Percentiles rank a stretch among this genome's conserved stretches.
Conservation (phyloP, 2,888 invertebrate genomes). For the Miltochrista miniata region DNA sequence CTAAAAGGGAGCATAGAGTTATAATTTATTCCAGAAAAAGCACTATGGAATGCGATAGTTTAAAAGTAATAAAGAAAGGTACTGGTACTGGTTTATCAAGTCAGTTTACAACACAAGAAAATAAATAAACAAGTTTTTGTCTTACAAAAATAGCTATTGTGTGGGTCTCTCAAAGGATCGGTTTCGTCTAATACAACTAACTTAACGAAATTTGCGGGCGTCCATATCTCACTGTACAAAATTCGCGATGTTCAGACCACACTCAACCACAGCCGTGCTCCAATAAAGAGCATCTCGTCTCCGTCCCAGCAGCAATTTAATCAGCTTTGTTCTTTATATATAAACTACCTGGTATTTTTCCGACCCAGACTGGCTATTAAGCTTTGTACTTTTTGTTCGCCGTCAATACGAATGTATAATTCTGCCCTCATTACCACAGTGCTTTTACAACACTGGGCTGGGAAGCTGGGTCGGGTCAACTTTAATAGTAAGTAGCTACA, state of each 20-base stretch:
- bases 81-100: too few relatives aligned
- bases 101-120: too few relatives aligned
- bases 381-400: conserved; percentile 37
- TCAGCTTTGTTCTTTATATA: conserved; percentile 67
- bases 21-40: too few relatives aligned
- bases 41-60: too few relatives aligned
- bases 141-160: too few relatives aligned
- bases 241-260: conserved; percentile 35
- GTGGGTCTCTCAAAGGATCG: conserved; percentile 12
- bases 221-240: conserved; percentile 30
- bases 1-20: too few relatives aligned
- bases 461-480: not conserved
- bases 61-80: too few relatives aligned
- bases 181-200: conserved; percentile 30
- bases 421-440: conserved; percentile 31
- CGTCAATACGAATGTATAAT: conserved; percentile 34
- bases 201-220: conserved; percentile 32
- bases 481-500: too few relatives aligned
- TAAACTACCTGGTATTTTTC: conserved; percentile 49
- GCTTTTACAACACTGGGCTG: conserved; percentile 15
- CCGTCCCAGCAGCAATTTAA: conserved; percentile 63
- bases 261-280: conserved; percentile 41
- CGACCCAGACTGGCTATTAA: conserved; percentile 46
- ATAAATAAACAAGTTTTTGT: too few relatives aligned
- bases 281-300: conserved; percentile 52